Conservation (phyloP, 2,888 invertebrate genomes). For the Eilema caniola region DNA sequence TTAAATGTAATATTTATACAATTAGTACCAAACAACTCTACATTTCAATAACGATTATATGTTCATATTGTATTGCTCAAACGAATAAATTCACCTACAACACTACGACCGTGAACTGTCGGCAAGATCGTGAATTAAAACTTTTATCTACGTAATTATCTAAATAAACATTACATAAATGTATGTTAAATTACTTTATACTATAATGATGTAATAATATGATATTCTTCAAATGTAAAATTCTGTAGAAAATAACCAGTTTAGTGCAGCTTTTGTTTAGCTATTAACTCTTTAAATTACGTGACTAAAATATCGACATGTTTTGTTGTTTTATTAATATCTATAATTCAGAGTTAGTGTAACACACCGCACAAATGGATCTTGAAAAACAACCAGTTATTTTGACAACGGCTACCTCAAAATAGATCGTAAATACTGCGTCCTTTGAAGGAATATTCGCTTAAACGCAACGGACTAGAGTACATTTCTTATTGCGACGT, state of each 20-base stretch:
- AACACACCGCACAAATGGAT: slow-evolving; percentile 79
- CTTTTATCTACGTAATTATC: slow-evolving; percentile 23
- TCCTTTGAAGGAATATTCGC: slow-evolving; percentile 52
- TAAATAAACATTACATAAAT: slow-evolving; percentile 13
- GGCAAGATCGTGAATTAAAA: slow-evolving; percentile 17
- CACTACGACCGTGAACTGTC: slow-evolving; percentile 27
- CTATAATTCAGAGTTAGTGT: slow-evolving; percentile 77
- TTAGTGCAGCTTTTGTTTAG: slow-evolving; percentile 55
- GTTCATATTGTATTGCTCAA: slow-evolving; percentile 17
- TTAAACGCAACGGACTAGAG: slow-evolving; percentile 51
- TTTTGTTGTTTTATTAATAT: slow-evolving; percentile 80
- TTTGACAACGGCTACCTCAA: slow-evolving; percentile 72
- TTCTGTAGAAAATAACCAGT: slow-evolving; percentile 43
- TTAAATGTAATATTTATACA: slow-evolving; percentile 47
- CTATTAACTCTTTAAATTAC: slow-evolving; percentile 76
- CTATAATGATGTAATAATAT: slow-evolving; percentile 19
- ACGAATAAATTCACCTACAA: slow-evolving; percentile 28
- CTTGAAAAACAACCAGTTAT: slow-evolving; percentile 85
- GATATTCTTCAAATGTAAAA: slow-evolving; percentile 15
- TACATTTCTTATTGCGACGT: slow-evolving; percentile 49
- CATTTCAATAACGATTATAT: slow-evolving; percentile 21
- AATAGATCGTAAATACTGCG: slow-evolving; percentile 66
- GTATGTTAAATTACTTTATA: slow-evolving; percentile 20
- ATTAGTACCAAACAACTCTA: slow-evolving; percentile 30
- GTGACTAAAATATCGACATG: slow-evolving; percentile 75